Base-by-base conservation (phyloP, 2,113 vertebrate species). In the Falcunculus frontatus region DNA sequence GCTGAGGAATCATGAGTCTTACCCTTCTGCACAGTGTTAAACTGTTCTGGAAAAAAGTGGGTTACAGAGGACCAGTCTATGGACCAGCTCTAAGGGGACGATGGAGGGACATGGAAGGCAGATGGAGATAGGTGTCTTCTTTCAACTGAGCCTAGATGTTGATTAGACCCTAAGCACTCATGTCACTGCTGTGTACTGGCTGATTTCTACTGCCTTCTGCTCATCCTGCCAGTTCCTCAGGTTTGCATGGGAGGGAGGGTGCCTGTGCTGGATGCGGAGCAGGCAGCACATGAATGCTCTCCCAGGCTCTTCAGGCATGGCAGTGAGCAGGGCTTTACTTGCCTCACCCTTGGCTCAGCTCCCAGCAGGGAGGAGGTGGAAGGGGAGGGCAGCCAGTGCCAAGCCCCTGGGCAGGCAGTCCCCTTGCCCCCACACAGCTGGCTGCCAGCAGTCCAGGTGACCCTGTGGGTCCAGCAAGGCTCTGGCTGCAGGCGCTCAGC, bases 261-360 rank as follows among this genome's bases (percentile, higher is more conserved):
- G 46, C 23, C 49, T 33, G 44, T 30, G 35, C 21, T 6, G 6
- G 22, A 19, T 14, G 33, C 0, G 1, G 56, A 7, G 11, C 3
- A 8, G 23, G 11, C 18, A 53, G 37, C 0, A 1, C 1, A 1
- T 0, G 0, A 25, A 4, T 30, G 18, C 18, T 16, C 62, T 39
- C 35, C 25, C 2, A 1, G 22, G 37, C 44, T 65, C 22, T 30
- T 44, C 32, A 44, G 46, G 13, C 5, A 1, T 6, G 16, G 39
- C 44, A 67, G 7, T 19, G 73, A 39, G 39, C 0, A 0, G 21
- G 35, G n/a, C 11, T 2, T 1, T 42, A 2, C 33, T 53, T 7
- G 5, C 75, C 46, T 82, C 49, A 33, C 27, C 16, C 16, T 57
- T 0, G 0, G 26, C 74, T 72, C 70, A 44, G 37, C 46, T 62